Evolutionary conservation across 2,797 vertebrate genomes (phyloP).

Genomic region (Pseudochirops cupreus): DNA sequence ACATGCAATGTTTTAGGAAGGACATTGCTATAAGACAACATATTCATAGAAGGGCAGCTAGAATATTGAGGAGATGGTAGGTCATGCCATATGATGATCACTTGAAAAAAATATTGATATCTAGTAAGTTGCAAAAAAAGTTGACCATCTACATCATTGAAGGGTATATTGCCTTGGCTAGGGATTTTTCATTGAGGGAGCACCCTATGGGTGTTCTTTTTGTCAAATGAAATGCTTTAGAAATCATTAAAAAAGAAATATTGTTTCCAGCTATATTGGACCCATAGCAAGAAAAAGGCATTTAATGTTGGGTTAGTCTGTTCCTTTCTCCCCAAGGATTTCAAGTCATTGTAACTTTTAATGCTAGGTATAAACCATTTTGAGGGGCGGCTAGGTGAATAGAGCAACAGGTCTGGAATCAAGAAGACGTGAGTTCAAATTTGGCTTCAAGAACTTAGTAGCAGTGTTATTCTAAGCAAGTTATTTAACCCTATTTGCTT

Average conservation of each 20-base stretch:
- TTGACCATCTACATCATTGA: neutral
- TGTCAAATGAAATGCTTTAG: neutral
- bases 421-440: neutral
- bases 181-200: neutral
- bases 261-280: neutral
- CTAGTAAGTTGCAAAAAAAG: neutral
- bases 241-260: neutral
- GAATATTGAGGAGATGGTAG: neutral
- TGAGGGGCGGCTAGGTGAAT: neutral
- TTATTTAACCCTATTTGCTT: neutral
- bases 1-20: neutral
- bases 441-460: neutral
- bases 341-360: neutral
- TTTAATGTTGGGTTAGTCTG: neutral
- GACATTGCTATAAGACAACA: neutral
- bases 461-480: neutral
- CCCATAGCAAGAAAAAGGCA: neutral
- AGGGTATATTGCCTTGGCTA: neutral
- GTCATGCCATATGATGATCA: neutral
- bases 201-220: neutral
- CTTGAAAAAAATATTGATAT: neutral
- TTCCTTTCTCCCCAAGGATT: neutral
- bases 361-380: neutral
- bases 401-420: neutral
- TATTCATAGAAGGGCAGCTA: neutral